These are phyloP conservation scores for Luperina nickerlii DNA, from an alignment of 2,888 invertebrate genomes.

Conservation along the genomic window DNA sequence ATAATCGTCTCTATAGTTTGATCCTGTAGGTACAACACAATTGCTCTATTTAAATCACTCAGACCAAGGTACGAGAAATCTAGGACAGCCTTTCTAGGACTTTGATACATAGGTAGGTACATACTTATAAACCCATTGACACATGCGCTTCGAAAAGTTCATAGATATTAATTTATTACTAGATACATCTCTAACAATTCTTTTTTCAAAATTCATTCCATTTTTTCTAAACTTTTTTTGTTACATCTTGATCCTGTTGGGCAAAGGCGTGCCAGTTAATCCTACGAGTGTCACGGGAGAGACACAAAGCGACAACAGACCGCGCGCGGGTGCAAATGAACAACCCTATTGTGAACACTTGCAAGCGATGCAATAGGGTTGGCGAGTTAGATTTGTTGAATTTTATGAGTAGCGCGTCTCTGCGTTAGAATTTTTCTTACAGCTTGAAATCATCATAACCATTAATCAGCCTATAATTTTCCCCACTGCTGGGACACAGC, in stretches of 20 bases:
- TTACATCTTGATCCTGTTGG: constrained; percentile 55
- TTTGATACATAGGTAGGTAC: background rate
- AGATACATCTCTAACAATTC: background rate
- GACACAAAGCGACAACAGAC: constrained; percentile 61
- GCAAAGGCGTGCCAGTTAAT: constrained; percentile 82
- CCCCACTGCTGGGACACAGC: background rate
- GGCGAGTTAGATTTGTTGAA: constrained; percentile 2
- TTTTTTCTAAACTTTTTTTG: constrained; percentile 43
- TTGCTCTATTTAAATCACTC: background rate
- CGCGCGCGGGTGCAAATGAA: constrained; percentile 75
- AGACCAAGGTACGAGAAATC: background rate
- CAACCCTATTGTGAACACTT: constrained; percentile 74
- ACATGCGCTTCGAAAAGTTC: background rate
- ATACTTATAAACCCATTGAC: background rate
- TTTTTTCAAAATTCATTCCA: constrained; percentile 4
- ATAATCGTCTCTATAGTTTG: background rate
- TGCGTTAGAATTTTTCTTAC: background rate
- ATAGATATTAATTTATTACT: background rate
- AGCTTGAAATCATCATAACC: background rate
- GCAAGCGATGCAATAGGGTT: constrained; percentile 57
- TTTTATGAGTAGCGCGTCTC: background rate
- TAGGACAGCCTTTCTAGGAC: background rate
- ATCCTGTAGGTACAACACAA: background rate
- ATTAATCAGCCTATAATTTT: background rate
- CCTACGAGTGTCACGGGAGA: constrained; percentile 75